Base-by-base conservation (phyloP, 2,888 invertebrate genomes). In the Tetheella fluctuosa region DNA sequence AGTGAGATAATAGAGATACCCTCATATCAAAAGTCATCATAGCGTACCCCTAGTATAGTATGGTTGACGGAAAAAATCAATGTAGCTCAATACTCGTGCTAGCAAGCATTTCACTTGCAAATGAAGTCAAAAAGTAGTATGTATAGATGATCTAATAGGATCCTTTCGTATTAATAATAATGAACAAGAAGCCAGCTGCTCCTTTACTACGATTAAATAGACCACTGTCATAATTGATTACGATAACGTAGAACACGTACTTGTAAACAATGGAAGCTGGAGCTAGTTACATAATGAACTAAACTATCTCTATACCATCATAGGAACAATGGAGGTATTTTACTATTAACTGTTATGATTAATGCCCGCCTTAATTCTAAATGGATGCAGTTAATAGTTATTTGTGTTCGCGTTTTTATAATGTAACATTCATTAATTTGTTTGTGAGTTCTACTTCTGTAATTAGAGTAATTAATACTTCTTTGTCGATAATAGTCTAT, bases 221-320 rank as follows among this genome's bases (percentile, higher is more conserved):
- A 69, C 64, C 60, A 68, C 67, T 64, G 64, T 63, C 64, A 63
- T 71, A 72, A 79, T 73, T 73, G 70, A 77, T 79, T 71, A 70
- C 69, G 71, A 72, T 77, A 78, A 72, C 71, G 66, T 30, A 34
- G 34, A 13, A 34, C 67, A 67, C 69, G 68, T 64, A 67, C 58
- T 61, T 70, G 64, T 64, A 66, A 77, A 80, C 80, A 80, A 80
- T 79, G 58, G 62, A 65, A 48, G 52, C 58, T 59, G 58, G 59
- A 72, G 70, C 73, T 75, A 79, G 59, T 53, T 58, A 59, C 63
- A 62, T 68, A 68, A 62, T 72, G 74, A 66, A 64, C 57, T 70
- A 64, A 69, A 70, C 68, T 69, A 71, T 73, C 74, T 74, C 34
- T 12, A 4, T 34, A 34, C 34, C 34, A 34, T 34, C 34, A 34